A percentile compares a stretch with the other conserved stretches of the same genome.
These are phyloP conservation scores for Clarias batrachus DNA, from an alignment of 2,113 vertebrate species.

Conservation along the genomic window DNA sequence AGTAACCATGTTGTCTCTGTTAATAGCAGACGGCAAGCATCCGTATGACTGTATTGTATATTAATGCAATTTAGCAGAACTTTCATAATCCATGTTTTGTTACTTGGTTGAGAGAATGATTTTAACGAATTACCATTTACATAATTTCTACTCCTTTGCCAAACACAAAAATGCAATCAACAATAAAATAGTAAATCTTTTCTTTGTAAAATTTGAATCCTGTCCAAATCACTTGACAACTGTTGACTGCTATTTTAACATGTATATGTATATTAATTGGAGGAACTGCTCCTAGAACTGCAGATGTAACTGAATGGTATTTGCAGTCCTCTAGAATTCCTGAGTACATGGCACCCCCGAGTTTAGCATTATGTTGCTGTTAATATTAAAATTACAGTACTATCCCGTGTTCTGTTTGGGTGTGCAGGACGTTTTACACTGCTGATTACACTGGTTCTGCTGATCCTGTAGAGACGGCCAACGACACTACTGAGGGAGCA, in stretches of 20 bases:
- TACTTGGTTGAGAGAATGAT: background rate
- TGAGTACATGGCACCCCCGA: background rate
- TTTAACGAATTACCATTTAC: background rate
- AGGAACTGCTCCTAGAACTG: background rate
- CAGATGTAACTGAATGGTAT: background rate
- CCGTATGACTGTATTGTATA: background rate
- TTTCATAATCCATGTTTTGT: background rate
- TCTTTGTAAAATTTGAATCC: background rate
- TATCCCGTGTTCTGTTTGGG: background rate
- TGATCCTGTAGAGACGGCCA: constrained; percentile 81
- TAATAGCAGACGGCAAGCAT: background rate
- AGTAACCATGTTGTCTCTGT: background rate
- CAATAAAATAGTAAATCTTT: background rate
- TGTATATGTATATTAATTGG: background rate
- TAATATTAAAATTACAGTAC: background rate
- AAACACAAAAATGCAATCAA: background rate
- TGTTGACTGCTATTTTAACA: background rate
- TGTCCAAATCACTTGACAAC: background rate
- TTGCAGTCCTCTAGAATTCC: background rate
- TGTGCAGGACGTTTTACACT: constrained; percentile 87
- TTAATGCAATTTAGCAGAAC: background rate
- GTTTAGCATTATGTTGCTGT: background rate
- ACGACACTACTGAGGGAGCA: constrained; percentile 79
- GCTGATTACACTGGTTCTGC: constrained; percentile 82
- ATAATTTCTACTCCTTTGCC: background rate